These are phyloP conservation scores for Eulemur rubriventer DNA, from an alignment of 2,797 vertebrate genomes.

Conservation along the genomic window DNA sequence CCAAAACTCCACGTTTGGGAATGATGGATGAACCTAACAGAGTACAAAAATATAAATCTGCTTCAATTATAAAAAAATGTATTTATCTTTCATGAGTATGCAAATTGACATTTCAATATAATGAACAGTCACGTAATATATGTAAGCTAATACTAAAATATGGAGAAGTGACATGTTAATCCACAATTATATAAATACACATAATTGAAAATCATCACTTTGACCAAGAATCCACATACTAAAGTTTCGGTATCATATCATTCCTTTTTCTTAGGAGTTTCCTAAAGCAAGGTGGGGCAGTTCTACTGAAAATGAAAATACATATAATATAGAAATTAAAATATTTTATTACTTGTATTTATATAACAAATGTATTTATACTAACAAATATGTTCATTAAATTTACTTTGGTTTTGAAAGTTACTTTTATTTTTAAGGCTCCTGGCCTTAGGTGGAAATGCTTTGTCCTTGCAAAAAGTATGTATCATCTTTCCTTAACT, in stretches of 20 bases:
- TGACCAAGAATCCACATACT: not conserved
- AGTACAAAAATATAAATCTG: not conserved
- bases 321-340: not conserved
- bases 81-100: not conserved
- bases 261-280: conserved; percentile 2
- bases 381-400: not conserved
- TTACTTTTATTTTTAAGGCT: conserved; percentile 16
- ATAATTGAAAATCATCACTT: conserved; percentile 13
- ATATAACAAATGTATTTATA: not conserved
- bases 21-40: not conserved
- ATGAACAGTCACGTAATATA: not conserved
- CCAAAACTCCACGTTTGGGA: not conserved
- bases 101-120: not conserved
- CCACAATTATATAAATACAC: not conserved
- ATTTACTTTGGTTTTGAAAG: conserved; percentile 12
- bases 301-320: not conserved
- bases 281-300: not conserved
- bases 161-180: not conserved
- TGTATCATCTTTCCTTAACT: not conserved
- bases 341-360: not conserved
- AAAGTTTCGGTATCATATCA: not conserved
- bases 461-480: not conserved
- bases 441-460: not conserved
- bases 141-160: not conserved
- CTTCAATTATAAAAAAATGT: not conserved